A percentile compares a stretch with the other conserved stretches of the same genome.
These are phyloP conservation scores for Odontophorus gujanensis DNA, from an alignment of 2,113 vertebrate genomes.

Conservation along the genomic window DNA sequence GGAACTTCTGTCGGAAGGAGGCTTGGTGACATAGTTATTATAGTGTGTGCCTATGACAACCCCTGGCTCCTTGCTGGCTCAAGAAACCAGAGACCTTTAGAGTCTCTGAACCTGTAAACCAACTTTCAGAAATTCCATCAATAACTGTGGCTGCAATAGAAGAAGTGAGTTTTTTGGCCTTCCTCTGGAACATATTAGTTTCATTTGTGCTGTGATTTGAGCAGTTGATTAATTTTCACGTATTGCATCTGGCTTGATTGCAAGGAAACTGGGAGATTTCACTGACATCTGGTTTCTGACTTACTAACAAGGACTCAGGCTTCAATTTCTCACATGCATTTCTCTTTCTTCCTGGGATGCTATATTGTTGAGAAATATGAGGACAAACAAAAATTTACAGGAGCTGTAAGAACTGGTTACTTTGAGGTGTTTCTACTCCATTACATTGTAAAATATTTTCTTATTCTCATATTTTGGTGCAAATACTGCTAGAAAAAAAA, in stretches of 20 bases:
- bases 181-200: neutral
- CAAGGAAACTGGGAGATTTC: neutral
- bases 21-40: neutral
- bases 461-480: neutral
- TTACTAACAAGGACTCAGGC: neutral
- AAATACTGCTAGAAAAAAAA: constrained; percentile 41
- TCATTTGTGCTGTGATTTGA: neutral
- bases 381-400: neutral
- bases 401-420: neutral
- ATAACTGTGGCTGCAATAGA: rapidly evolving
- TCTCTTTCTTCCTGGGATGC: neutral
- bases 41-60: neutral
- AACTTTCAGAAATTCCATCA: neutral
- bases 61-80: neutral
- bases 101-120: neutral
- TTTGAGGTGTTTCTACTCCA: neutral
- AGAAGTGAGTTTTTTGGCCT: neutral
- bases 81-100: neutral
- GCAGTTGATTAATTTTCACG: neutral
- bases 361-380: neutral
- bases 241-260: neutral
- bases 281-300: neutral
- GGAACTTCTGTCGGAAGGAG: neutral
- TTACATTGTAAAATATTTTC: neutral
- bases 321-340: neutral